Evolutionary conservation across 2,113 vertebrate genomes (phyloP).

Genomic region (Irena cyanogastra): DNA sequence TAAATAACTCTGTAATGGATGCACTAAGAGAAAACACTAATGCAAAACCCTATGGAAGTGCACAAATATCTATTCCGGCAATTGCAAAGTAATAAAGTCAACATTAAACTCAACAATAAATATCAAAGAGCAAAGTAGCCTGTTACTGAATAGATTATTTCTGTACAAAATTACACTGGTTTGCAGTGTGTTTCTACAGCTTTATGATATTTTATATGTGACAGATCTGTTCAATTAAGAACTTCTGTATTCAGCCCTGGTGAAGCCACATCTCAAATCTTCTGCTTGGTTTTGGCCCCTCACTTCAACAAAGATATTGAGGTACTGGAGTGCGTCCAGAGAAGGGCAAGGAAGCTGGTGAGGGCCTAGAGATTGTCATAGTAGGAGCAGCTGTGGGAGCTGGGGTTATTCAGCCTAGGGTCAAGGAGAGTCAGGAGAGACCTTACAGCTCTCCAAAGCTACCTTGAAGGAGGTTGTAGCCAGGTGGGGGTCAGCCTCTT

Average conservation of each 20-base stretch:
- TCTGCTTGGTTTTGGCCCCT: background rate
- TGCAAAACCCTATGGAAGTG: background rate
- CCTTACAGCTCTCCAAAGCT: background rate
- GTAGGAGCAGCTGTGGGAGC: background rate
- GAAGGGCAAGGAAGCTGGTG: background rate
- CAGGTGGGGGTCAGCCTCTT: background rate
- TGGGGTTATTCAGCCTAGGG: background rate
- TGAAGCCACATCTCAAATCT: background rate
- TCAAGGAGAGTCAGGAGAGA: background rate
- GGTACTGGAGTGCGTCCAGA: rapidly evolving
- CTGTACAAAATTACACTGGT: background rate
- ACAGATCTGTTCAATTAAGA: background rate
- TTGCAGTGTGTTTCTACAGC: background rate
- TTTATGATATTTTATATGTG: background rate
- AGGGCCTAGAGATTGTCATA: background rate
- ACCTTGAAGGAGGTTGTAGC: background rate
- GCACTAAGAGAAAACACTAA: background rate
- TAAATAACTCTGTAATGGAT: background rate
- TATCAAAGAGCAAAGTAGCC: background rate
- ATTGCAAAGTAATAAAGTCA: background rate
- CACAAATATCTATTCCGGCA: background rate
- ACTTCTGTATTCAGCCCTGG: background rate
- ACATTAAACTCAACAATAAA: background rate
- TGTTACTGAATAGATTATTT: background rate
- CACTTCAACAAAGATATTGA: background rate